Conservation (phyloP, 2,888 invertebrate genomes). For the Diabrotica balteata region DNA sequence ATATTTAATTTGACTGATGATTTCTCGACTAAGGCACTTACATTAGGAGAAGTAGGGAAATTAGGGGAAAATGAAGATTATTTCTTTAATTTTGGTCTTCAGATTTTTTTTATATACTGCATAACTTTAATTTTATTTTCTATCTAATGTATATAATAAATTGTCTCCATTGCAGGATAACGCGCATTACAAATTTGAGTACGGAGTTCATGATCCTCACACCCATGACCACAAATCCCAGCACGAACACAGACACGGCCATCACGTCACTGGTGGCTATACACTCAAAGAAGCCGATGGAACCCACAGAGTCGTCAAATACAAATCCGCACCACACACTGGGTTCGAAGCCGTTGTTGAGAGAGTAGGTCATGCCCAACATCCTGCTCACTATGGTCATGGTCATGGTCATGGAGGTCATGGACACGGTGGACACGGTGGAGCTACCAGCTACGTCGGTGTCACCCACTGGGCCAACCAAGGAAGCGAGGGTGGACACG, state of each 20-base stretch:
- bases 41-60: too few species aligned
- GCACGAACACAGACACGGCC: constrained; percentile 55
- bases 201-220: constrained; percentile 57
- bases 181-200: constrained; percentile 54
- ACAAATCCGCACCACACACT: constrained; percentile 43
- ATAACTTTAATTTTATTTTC: too few species aligned
- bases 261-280: constrained; percentile 55
- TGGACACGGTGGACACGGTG: constrained; percentile 4
- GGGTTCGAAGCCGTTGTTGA: constrained; percentile 47
- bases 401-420: constrained; percentile 36
- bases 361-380: constrained; percentile 45
- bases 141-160: too few species aligned
- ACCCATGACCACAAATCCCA: constrained; percentile 57
- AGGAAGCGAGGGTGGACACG: constrained; percentile 31
- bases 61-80: too few species aligned
- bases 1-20: too few species aligned
- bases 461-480: constrained; percentile 43
- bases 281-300: constrained; percentile 57
- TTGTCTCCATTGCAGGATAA: constrained; percentile 18
- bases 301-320: constrained; percentile 55
- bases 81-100: too few species aligned
- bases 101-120: too few species aligned
- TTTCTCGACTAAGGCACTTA: too few species aligned
- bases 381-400: constrained; percentile 45
- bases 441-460: constrained; percentile 44